A percentile compares a stretch with the other conserved stretches of the same genome.
Evolutionary conservation across 2,797 vertebrate genomes (phyloP).

Genomic region (Acipenser transmontanus): DNA sequence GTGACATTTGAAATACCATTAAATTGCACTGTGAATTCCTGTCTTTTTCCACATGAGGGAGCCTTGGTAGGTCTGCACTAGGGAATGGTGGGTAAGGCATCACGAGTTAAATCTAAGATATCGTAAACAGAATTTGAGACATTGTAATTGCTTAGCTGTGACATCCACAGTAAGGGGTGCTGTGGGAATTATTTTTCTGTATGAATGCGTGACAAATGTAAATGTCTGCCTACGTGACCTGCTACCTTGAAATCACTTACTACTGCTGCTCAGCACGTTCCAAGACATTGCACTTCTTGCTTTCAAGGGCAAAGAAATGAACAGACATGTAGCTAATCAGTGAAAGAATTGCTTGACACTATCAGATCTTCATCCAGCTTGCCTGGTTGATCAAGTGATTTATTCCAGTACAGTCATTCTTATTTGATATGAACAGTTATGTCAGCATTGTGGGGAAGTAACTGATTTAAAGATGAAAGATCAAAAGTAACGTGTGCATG

Average conservation of each 20-base stretch:
- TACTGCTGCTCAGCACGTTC: constrained; percentile 7
- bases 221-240: background rate
- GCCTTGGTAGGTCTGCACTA: background rate
- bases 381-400: too few species aligned
- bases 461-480: too few species aligned
- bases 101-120: background rate
- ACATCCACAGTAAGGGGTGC: background rate
- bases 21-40: too few species aligned
- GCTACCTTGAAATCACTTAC: constrained; percentile 3
- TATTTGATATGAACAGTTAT: too few species aligned
- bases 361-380: constrained; percentile 4
- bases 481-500: too few species aligned
- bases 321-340: constrained; percentile 8
- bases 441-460: too few species aligned
- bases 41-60: too few species aligned
- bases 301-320: constrained; percentile 12
- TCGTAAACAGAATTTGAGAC: background rate
- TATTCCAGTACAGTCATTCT: too few species aligned
- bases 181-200: constrained; percentile 9
- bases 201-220: constrained; percentile 11
- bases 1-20: too few species aligned
- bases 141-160: constrained; percentile 5
- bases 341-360: constrained; percentile 12
- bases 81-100: background rate
- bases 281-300: constrained; percentile 6